Evolutionary conservation across 2,888 invertebrate species (phyloP), one percentile per base, ranked within the genome.

Genomic region (Aspidapion aeneum): DNA sequence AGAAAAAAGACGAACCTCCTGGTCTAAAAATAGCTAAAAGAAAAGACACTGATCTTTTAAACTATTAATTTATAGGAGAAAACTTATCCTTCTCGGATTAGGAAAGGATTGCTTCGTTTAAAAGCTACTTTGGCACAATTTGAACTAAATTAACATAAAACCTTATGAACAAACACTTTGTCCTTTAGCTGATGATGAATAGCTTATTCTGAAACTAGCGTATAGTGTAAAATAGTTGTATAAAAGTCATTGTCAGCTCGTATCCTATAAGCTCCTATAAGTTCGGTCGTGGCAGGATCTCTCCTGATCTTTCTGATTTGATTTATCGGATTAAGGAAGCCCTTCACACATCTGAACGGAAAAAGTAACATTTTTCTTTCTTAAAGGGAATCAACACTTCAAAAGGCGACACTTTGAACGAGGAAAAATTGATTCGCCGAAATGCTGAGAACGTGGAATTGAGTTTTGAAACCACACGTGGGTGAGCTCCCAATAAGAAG

Each of bases 291-390:
- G 20, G 20, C 35, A 50, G 48, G 58, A 62, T 63, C 60, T 55
- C 52, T 65, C 63, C 59, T 63, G 66, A 66, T 67, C 67, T 67
- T 61, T 61, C 63, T 67, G 65, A 67, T 67, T 67, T 67, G 67
- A 67, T 67, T 67, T 67, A 67, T 67, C 65, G 67, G 67, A 67
- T 67, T 67, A 67, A 61, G 62, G 67, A 67, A 67, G 67, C 67
- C 67, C 65, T 65, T 67, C 65, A 63, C 66, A 57, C 66, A 61
- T 61, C 63, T 63, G 63, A 67, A 63, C 58, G 62, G 62, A 67
- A 65, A 63, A 65, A 67, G 65, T 62, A 65, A 63, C 61, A 67
- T 65, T 67, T 67, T 67, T 67, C 65, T 65, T 67, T 65, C 65
- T 65, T 67, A 65, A 63, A 65, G 63, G 65, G 65, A 64, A 65